Evolutionary conservation across 2,113 vertebrate species (phyloP).

Genomic region (Ancistrus triradiatus): DNA sequence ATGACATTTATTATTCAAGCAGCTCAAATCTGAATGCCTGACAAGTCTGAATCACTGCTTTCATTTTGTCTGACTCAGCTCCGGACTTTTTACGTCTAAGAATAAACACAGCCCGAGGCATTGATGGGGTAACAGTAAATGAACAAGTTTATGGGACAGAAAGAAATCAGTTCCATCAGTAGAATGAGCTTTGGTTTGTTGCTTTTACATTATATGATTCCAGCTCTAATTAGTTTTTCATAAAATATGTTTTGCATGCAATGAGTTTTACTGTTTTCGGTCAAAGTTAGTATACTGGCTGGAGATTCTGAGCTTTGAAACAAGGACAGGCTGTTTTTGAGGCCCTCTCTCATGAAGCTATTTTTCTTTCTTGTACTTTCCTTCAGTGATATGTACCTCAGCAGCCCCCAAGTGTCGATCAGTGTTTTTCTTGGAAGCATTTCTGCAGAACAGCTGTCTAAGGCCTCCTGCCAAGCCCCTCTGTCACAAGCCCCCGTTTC

Average conservation of each 20-base stretch:
- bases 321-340: no score
- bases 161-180: slow-evolving; percentile 56
- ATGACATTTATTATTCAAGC: not conserved
- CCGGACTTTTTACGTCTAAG: not conserved
- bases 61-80: not conserved
- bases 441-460: slow-evolving; percentile 52
- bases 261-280: no score
- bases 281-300: no score
- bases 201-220: slow-evolving; percentile 34
- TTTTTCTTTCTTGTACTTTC: not conserved
- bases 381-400: not conserved
- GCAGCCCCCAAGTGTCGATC: slow-evolving; percentile 7
- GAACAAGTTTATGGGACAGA: not conserved
- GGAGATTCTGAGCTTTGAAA: no score
- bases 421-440: slow-evolving; percentile 35
- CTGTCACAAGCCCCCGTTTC: slow-evolving; percentile 33
- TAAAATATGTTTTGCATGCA: no score
- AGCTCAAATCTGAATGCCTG: slow-evolving; percentile 14
- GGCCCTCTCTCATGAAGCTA: no score
- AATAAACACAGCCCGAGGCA: not conserved
- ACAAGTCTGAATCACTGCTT: not conserved
- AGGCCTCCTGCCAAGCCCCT: slow-evolving; percentile 16
- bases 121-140: not conserved
- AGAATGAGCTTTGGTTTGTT: slow-evolving; percentile 5
- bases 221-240: slow-evolving; percentile 25